Evolutionary conservation across 1,140 invertebrate genomes (phyloP), one percentile per base, ranked within the genome.

Genomic region (Sinella curviseta): DNA sequence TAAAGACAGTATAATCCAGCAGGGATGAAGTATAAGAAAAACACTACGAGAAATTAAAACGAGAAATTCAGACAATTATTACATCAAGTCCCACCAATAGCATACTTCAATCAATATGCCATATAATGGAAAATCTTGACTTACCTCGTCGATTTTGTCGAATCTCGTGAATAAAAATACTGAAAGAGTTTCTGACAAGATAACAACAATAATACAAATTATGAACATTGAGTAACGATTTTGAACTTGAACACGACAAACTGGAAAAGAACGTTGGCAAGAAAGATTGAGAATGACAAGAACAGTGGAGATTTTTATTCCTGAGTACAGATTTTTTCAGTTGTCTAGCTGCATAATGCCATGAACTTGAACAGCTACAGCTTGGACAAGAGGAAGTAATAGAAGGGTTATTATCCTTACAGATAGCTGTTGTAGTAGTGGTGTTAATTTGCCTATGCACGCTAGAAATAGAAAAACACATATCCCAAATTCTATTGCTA

Each of bases 1-100:
- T 98, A 98, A 1, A 98, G 88, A 85, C 95, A 97, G 86, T 99
- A 99, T 34, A 98, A 88, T 83, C 94, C 90, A 4, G 96, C 93
- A 60, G 96, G 96, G 77, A 98, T 91, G 88, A 97, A 93, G 85
- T 99, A 99, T 26, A 96, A 85, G n/a, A 91, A 82, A 78, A 97
- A 87, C 12, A 97, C 91, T 92, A 86, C 80, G 88, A 87, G 85
- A 82, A 83, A 83, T 82, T 78, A 75, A 24, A 84, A 14, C 30
- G n/a, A 8, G 24, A 48, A 48, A 12, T 12, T 60, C 24, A 60
- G 57, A 12, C 14, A 60, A 26, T 26, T 48, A 8, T 48, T 48
- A 48, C 39, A 8, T 8, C 39, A 48, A 48, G 39, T 48, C 39
- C n/a, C n/a, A n/a, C n/a, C n/a, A n/a, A n/a, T n/a, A n/a, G n/a